Percentiles rank a stretch among this genome's conserved stretches.
phyloP scores from a whole-genome alignment of 2,113 vertebrate genomes.

The Penelope pileata region DNA sequence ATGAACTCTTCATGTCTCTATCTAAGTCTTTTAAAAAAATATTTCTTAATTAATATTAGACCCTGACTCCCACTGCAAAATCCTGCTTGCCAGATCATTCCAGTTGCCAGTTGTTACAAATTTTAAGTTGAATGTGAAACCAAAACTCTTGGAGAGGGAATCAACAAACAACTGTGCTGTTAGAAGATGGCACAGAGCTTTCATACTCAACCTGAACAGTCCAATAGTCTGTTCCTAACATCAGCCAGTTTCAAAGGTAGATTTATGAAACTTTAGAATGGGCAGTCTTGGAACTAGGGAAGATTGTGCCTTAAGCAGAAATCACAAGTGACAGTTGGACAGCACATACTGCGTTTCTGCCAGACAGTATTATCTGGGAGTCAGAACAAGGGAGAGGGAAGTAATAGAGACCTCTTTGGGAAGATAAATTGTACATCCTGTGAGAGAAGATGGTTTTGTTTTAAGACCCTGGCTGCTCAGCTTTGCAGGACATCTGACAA shows the following conservation, averaged over 20 bases:
- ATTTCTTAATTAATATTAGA: background rate
- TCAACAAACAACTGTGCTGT: background rate
- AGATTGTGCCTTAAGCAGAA: slow-evolving; percentile 49
- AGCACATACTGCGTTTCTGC: slow-evolving; percentile 42
- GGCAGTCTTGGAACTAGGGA: background rate
- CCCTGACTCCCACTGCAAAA: background rate
- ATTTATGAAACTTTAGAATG: background rate
- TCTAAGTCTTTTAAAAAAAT: slow-evolving; percentile 18
- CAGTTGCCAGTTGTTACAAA: background rate
- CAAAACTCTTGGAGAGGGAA: background rate
- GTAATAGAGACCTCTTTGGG: slow-evolving; percentile 27
- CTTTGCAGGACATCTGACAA: background rate
- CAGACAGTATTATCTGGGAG: slow-evolving; percentile 41
- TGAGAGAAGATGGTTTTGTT: slow-evolving; percentile 4
- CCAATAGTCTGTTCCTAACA: background rate
- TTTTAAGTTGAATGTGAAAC: background rate
- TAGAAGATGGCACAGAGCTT: background rate
- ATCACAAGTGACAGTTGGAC: slow-evolving; percentile 48
- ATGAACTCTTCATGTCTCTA: background rate
- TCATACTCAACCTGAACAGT: background rate
- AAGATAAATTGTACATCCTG: slow-evolving; percentile 18
- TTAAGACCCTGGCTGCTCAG: background rate
- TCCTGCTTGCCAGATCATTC: background rate
- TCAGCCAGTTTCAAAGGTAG: background rate
- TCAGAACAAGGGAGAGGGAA: slow-evolving; percentile 8